Evolutionary conservation across 2,888 invertebrate genomes (phyloP).

Genomic region (Lasius platythorax): DNA sequence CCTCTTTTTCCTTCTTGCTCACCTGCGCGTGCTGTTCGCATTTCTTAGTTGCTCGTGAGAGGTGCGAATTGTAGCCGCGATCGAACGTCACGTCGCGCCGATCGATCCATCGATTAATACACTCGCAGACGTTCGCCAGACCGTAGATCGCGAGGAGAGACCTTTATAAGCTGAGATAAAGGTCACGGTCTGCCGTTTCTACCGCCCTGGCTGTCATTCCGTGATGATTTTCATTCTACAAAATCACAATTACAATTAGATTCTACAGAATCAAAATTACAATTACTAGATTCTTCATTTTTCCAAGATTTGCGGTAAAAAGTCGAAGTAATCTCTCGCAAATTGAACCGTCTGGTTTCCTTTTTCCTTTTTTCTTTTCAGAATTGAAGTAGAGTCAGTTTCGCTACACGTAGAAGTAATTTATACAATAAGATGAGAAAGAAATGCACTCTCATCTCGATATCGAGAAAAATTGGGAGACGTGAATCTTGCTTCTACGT

Average conservation of each 20-base stretch:
- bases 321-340: not conserved
- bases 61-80: constrained; percentile 62
- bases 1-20: too few relatives aligned
- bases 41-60: constrained; percentile 29
- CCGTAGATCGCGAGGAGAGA: constrained; percentile 26
- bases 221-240: not conserved
- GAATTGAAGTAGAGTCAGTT: not conserved
- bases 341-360: not conserved
- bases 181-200: constrained; percentile 9
- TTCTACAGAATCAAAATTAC: not conserved
- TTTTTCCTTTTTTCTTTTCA: not conserved
- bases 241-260: not conserved
- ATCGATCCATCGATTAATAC: constrained; percentile 53
- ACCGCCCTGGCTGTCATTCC: not conserved
- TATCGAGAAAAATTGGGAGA: not conserved
- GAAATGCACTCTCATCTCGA: not conserved
- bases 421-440: not conserved
- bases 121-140: constrained; percentile 35
- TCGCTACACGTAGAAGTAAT: not conserved
- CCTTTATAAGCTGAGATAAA: constrained; percentile 27
- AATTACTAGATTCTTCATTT: not conserved
- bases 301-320: not conserved
- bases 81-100: constrained; percentile 57
- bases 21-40: constrained; percentile 61
- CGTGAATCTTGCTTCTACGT: not conserved